These are phyloP conservation scores for Meteorus sp. DNA, from an alignment of 1,140 invertebrate species.

Conservation along the genomic window DNA sequence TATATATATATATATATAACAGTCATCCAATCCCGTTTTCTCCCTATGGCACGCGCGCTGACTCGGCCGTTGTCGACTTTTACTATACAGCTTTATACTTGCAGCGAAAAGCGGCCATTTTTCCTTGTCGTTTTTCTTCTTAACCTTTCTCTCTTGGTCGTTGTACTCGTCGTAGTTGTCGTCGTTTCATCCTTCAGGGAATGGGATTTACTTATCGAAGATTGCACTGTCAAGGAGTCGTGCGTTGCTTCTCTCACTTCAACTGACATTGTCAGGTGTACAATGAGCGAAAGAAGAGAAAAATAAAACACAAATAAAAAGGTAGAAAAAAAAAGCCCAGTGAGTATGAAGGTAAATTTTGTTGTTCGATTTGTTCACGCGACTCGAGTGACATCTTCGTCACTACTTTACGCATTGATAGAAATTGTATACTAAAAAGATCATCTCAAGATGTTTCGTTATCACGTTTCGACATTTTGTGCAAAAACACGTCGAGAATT, in stretches of 20 bases:
- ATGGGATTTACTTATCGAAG: slow-evolving; percentile 32
- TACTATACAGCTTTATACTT: neutral
- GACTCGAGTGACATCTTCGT: slow-evolving; percentile 14
- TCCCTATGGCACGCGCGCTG: slow-evolving; percentile 20
- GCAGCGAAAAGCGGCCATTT: slow-evolving; percentile 14
- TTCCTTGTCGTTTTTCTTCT: neutral
- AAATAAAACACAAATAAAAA: neutral
- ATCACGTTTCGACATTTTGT: too few species aligned
- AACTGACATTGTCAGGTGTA: neutral
- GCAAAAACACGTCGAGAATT: too few species aligned
- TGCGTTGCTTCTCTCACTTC: neutral
- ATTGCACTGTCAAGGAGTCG: slow-evolving; percentile 28
- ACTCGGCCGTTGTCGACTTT: slow-evolving; percentile 21
- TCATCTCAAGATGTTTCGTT: neutral
- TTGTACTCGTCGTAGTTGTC: too few species aligned
- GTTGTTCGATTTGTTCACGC: slow-evolving; percentile 7
- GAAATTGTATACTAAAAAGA: neutral
- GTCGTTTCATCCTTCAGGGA: slow-evolving; percentile 21
- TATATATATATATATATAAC: too few species aligned
- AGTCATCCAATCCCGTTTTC: slow-evolving; percentile 20
- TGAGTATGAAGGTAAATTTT: neutral
- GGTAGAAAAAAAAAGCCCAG: neutral
- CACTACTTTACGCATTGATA: neutral
- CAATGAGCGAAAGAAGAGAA: neutral
- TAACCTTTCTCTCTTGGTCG: slow-evolving; percentile 1